Conservation (phyloP, 2,113 vertebrate species). For the Chascanopsetta lugubris region DNA sequence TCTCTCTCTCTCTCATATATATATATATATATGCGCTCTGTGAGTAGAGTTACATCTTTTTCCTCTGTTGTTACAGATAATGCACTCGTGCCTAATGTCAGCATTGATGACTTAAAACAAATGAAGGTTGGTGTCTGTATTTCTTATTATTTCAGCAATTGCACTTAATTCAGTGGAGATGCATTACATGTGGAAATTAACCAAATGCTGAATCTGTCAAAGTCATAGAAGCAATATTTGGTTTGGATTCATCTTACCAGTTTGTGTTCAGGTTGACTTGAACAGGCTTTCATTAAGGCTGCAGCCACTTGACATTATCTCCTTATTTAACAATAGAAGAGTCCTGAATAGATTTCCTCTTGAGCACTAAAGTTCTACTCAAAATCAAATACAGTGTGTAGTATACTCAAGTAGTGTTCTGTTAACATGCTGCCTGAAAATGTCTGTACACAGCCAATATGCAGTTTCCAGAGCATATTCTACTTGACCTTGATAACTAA, state of each 20-base stretch:
- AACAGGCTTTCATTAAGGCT: not conserved
- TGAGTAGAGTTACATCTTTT: not conserved
- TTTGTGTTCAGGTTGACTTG: too few species aligned
- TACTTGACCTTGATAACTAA: not conserved
- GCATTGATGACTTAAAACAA: conserved; percentile 96
- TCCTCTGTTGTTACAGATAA: conserved; percentile 79
- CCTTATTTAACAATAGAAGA: not conserved
- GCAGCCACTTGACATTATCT: not conserved
- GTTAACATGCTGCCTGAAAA: not conserved
- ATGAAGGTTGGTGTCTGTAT: conserved; percentile 87
- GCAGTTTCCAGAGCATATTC: not conserved
- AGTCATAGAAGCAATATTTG: not conserved
- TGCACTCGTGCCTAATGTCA: conserved; percentile 91
- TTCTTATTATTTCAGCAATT: not conserved
- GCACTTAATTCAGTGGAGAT: not conserved
- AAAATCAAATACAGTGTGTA: not conserved
- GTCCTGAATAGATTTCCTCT: not conserved
- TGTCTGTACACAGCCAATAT: not conserved
- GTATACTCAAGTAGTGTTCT: not conserved
- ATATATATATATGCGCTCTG: not conserved
- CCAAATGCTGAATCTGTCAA: not conserved
- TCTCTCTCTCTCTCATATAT: too few species aligned
- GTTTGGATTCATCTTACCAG: too few species aligned
- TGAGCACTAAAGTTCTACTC: not conserved
- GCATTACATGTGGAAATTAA: not conserved